These are phyloP conservation scores for Acanthosepion pharaonis DNA, from an alignment of 2,888 invertebrate genomes.

Conservation along the genomic window DNA sequence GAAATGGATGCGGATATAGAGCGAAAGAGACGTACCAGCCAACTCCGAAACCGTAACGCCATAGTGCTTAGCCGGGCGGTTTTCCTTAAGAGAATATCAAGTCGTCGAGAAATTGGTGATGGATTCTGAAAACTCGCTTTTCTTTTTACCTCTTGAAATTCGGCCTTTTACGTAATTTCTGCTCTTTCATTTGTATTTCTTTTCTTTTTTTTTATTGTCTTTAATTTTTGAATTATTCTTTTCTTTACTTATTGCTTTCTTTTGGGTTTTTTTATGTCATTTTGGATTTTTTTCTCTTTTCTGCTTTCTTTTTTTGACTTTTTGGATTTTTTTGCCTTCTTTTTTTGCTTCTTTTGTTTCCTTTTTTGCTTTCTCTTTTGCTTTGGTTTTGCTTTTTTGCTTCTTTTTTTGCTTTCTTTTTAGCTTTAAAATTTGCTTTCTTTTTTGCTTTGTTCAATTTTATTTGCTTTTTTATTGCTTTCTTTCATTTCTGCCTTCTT, in stretches of 20 bases:
- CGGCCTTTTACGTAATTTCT: neutral
- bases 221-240: too few relatives aligned
- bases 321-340: neutral
- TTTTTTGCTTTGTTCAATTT: too few relatives aligned
- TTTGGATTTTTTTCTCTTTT: too few relatives aligned
- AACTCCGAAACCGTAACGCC: neutral
- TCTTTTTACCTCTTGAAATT: neutral
- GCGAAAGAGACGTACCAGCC: neutral
- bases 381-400: neutral
- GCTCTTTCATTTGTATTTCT: neutral
- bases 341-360: neutral
- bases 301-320: too few relatives aligned
- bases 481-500: too few relatives aligned
- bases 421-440: too few relatives aligned
- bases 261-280: too few relatives aligned
- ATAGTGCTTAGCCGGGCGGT: neutral
- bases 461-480: too few relatives aligned
- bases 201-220: neutral
- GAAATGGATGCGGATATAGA: neutral
- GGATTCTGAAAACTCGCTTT: neutral
- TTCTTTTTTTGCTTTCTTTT: neutral
- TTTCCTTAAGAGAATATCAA: neutral
- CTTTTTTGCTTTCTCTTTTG: neutral
- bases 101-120: neutral
- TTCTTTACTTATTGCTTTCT: too few relatives aligned